Base-by-base conservation (phyloP, 2,113 vertebrate species). In the Hemiprocne comata region DNA sequence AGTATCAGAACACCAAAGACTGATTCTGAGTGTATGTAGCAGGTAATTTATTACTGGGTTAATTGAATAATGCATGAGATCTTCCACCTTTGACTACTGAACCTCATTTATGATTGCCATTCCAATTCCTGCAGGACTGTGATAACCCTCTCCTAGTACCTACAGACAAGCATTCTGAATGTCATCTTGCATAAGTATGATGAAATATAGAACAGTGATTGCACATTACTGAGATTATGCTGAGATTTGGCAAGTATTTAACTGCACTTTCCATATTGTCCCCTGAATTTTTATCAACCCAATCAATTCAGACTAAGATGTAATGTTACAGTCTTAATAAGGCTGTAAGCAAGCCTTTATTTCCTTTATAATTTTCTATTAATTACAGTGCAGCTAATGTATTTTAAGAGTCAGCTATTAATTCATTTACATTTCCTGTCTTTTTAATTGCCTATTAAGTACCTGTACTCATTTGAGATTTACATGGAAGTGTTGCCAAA, bases 371-470 rank as follows among this genome's bases (percentile, higher is more conserved):
- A 96, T 95, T 96, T 94, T 82, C 85, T 92, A 95, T 96, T 96
- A 96, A 97, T 96, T 93, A 91, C 85, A 85, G 57, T 85, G 69
- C 72, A 94, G 76, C 81, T 95, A 95, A 86, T 78, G 76, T 82
- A 85, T 95, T 93, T 91, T 93, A 95, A 94, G 78, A 94, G 79
- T 94, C 74, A 80, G 79, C 85, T 95, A 89, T 86, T 97, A 97
- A 96, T 95, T 97, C 86, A 96, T 96, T 91, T 97, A 93, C 85
- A 71, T 73, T 71, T 80, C 61, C 81, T 81, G 66, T 94, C 90
- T 93, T 95, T 95, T 97, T 97, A 97, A 97, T 96, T 97, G 78
- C 81, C 77, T 95, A 20, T 91, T 94, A 97, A 95, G 93, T 94
- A 95, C 90, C 93, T 93, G 79, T 76, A 93, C 75, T 91, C 73